phyloP scores from a whole-genome alignment of 1,140 invertebrate species.

The Luehdorfia chinensis region DNA sequence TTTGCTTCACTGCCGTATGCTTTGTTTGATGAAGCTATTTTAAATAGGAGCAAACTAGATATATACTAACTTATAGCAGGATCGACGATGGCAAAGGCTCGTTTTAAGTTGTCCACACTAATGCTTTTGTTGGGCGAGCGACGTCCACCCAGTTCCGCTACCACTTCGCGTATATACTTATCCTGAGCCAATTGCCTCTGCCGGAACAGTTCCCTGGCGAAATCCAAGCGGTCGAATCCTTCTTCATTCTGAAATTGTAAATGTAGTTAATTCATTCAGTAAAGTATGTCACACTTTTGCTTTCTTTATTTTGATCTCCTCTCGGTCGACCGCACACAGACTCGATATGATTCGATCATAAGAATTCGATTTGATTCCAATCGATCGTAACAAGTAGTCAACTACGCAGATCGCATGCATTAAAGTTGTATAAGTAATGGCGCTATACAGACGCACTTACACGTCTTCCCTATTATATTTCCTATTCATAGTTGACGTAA shows the following conservation, averaged over 20 bases:
- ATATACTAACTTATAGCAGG: constrained; percentile 58
- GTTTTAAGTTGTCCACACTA: constrained; percentile 54
- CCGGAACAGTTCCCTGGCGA: constrained; percentile 60
- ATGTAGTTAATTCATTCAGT: neutral
- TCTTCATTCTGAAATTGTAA: constrained; percentile 53
- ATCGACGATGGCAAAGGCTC: constrained; percentile 68
- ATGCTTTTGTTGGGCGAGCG: constrained; percentile 40
- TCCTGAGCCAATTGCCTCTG: constrained; percentile 67
- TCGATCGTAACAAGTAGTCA: too few relatives aligned
- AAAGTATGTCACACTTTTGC: too few relatives aligned
- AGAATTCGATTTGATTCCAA: too few relatives aligned
- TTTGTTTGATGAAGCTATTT: too few relatives aligned
- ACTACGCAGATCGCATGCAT: too few relatives aligned
- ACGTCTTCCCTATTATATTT: too few relatives aligned
- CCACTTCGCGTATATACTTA: constrained; percentile 64
- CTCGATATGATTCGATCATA: neutral
- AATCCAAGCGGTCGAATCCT: constrained; percentile 65
- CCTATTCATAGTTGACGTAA: too few relatives aligned
- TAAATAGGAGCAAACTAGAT: too few relatives aligned
- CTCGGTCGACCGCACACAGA: too few relatives aligned
- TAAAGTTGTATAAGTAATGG: too few relatives aligned
- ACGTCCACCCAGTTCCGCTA: constrained; percentile 49
- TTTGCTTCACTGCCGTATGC: too few relatives aligned
- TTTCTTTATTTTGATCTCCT: neutral
- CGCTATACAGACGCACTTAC: too few relatives aligned